These are phyloP conservation scores for Calypte anna DNA, from an alignment of 2,113 vertebrate species.

Conservation along the genomic window DNA sequence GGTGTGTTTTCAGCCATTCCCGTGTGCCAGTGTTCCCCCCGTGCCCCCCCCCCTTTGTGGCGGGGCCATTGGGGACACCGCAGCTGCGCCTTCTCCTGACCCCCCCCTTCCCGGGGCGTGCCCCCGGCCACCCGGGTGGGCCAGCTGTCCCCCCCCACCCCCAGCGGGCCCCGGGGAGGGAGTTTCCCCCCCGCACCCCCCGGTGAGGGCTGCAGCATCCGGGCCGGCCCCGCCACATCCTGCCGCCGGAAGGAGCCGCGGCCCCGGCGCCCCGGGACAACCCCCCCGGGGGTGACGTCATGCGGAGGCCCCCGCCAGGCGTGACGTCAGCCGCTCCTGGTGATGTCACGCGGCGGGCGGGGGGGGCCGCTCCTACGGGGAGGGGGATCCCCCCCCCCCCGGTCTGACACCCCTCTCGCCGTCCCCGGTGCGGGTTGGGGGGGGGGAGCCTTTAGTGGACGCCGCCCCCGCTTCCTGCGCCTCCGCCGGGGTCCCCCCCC, in stretches of 20 bases:
- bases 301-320: conserved; percentile 20
- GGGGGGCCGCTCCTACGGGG: neutral
- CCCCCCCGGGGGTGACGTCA: neutral
- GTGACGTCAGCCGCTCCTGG: neutral
- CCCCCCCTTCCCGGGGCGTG: neutral
- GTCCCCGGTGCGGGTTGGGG: neutral
- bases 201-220: conserved; percentile 64
- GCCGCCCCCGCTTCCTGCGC: neutral
- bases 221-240: conserved; percentile 37
- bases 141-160: neutral
- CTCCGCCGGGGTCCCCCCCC: neutral
- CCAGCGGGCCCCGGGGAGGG: neutral
- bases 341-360: neutral
- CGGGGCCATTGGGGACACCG: neutral
- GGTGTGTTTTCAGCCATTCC: neutral
- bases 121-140: neutral
- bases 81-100: neutral
- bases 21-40: neutral
- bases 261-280: conserved; percentile 2
- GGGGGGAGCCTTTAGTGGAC: neutral
- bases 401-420: neutral
- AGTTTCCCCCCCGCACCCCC: conserved; percentile 51
- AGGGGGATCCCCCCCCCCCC: neutral
- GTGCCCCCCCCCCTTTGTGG: neutral
- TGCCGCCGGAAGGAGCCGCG: conserved; percentile 43